phyloP scores from a whole-genome alignment of 2,113 vertebrate genomes.

The Ia io region DNA sequence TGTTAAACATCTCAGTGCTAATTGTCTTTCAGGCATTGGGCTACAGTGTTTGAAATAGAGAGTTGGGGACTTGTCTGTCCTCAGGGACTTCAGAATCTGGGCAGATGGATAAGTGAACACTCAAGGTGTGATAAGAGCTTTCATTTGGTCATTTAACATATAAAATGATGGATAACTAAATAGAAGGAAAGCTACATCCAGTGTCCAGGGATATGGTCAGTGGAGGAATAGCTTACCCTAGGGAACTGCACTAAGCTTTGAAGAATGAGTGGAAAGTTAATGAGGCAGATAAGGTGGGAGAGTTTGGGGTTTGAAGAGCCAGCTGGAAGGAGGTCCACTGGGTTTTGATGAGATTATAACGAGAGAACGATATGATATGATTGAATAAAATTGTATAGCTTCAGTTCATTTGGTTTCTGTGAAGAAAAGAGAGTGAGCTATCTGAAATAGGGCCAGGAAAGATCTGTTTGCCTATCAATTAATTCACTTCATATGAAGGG shows the following conservation, averaged over 20 bases:
- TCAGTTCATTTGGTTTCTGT: not conserved
- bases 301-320: not conserved
- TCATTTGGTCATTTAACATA: conserved; percentile 5
- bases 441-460: not conserved
- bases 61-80: not conserved
- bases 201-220: not conserved
- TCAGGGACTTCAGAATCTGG: not conserved
- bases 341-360: not conserved
- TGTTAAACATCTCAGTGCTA: not conserved
- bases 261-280: not conserved
- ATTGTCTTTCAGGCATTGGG: not conserved
- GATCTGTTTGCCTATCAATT: not conserved
- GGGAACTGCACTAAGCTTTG: not conserved
- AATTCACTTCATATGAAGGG: not conserved
- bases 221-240: not conserved
- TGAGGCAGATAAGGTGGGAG: not conserved
- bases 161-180: not conserved
- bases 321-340: not conserved
- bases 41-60: not conserved
- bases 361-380: not conserved
- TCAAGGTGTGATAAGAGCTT: not conserved
- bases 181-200: not conserved
- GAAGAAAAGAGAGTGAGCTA: not conserved
- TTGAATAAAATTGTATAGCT: not conserved
- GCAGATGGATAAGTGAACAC: not conserved